Evolutionary conservation across 2,797 vertebrate species (phyloP), one percentile per base, ranked within the genome.

Genomic region (Taenioides sp.): DNA sequence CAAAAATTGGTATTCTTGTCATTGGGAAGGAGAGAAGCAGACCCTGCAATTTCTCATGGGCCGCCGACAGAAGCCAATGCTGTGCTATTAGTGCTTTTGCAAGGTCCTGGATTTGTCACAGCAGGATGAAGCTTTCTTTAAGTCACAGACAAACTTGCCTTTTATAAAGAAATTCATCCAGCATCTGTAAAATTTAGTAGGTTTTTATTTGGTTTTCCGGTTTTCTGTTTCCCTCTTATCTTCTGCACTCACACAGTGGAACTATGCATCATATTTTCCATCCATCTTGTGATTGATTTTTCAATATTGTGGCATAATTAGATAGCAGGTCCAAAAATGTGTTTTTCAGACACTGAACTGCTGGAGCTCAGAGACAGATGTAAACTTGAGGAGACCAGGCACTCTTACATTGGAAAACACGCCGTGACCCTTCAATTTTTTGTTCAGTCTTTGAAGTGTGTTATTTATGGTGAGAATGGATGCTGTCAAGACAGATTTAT

Each of bases 1-100:
- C 84, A 83, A 75, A 83, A 88, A 92, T 94, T 93, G 83, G 88
- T 93, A 94, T 94, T 93, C 92, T 85, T 83, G 79, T 84, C 89
- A 83, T 89, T 78, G 80, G 86, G 75, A 77, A 55, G 72, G 79
- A 76, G 81, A 83, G 87, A 87, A 89, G 87, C 81, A 82, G 86
- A 78, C 81, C 85, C 82, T 90, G 86, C 86, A 83, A 88, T 90
- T 91, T 92, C 86, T 92, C 90, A 90, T 84, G 89, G 90, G 90
- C 70, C 80, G 85, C 84, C 89, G 88, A 92, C 91, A 91, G 89
- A 88, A 79, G 80, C 82, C 82, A 77, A 80, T 71, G 86, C 81
- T 84, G 81, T 78, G 88, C 85, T 91, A 90, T 92, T 92, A 88
- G 84, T 76, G 74, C 63, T 70, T 75, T 72, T 86, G 73, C 73